A percentile compares a stretch with the other conserved stretches of the same genome.
phyloP scores from a whole-genome alignment of 1,140 invertebrate species.

The Sogatella furcifera region DNA sequence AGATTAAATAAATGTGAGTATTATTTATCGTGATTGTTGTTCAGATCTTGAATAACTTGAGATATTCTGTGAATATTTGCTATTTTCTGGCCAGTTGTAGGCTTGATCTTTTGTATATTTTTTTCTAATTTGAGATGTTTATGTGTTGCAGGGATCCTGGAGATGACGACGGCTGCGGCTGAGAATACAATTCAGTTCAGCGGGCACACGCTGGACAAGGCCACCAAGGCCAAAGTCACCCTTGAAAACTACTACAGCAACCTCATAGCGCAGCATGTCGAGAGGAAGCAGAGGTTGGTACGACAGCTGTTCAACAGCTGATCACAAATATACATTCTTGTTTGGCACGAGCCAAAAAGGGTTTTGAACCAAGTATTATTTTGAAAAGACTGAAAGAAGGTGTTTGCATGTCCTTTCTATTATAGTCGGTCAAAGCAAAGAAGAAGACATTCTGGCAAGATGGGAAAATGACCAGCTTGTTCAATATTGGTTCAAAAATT shows the following conservation, averaged over 20 bases:
- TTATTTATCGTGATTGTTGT: too few relatives aligned
- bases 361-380: constrained; percentile 4
- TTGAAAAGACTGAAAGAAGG: background rate
- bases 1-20: too few relatives aligned
- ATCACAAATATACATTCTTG: too few relatives aligned
- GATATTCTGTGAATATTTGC: too few relatives aligned
- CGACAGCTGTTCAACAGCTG: background rate
- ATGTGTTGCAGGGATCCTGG: constrained; percentile 49
- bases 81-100: too few relatives aligned
- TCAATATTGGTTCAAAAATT: too few relatives aligned
- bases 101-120: too few relatives aligned
- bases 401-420: too few relatives aligned
- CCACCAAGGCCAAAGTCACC: constrained; percentile 97
- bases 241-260: constrained; percentile 99
- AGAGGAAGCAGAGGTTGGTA: constrained; percentile 81
- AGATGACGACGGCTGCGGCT: constrained; percentile 59
- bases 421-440: too few relatives aligned
- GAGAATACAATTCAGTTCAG: constrained; percentile 79
- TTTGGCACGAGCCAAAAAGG: background rate
- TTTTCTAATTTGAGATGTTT: background rate
- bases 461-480: too few relatives aligned
- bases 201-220: constrained; percentile 96
- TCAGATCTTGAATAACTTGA: too few relatives aligned
- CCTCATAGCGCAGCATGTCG: constrained; percentile 91
- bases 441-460: too few relatives aligned